These are phyloP conservation scores for Antedon mediterranea DNA, from an alignment of 53 echinoderm and acorn worm genomes.

Conservation along the genomic window DNA sequence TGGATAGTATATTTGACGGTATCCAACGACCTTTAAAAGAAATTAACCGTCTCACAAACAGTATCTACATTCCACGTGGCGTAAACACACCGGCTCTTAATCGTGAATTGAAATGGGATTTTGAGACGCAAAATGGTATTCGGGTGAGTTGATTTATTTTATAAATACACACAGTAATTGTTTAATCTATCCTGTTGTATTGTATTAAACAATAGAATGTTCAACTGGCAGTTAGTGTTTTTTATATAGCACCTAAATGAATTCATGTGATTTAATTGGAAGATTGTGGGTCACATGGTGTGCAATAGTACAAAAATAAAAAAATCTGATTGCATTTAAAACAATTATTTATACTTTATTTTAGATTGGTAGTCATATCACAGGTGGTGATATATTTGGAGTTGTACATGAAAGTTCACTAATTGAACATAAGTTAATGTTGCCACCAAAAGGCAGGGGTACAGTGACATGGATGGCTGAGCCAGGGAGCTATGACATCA, in stretches of 20 bases:
- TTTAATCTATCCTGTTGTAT: too few relatives aligned
- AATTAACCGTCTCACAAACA: constrained; percentile 73
- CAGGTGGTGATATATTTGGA: constrained; percentile 93
- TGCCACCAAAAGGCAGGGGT: constrained; percentile 71
- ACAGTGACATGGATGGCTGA: constrained; percentile 88
- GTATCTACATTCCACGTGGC: constrained; percentile 95
- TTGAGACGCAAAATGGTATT: constrained; percentile 51
- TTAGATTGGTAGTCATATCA: constrained; percentile 91
- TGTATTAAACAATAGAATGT: too few relatives aligned
- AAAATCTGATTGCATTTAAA: too few relatives aligned
- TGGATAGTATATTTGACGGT: constrained; percentile 94
- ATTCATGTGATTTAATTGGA: too few relatives aligned
- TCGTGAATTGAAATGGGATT: constrained; percentile 73
- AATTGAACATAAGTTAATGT: constrained; percentile 86
- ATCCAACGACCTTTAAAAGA: constrained; percentile 92
- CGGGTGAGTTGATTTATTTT: constrained; percentile 27
- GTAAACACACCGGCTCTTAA: constrained; percentile 74
- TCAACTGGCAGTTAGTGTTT: too few relatives aligned
- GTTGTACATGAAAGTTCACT: constrained; percentile 78
- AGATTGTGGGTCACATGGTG: too few relatives aligned
- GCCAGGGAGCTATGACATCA: constrained; percentile 59
- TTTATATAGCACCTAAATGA: too few relatives aligned
- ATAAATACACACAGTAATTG: too few relatives aligned
- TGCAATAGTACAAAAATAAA: too few relatives aligned
- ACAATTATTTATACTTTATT: neutral